Evolutionary conservation across 2,888 invertebrate species (phyloP).

Genomic region (Julus scanicus): DNA sequence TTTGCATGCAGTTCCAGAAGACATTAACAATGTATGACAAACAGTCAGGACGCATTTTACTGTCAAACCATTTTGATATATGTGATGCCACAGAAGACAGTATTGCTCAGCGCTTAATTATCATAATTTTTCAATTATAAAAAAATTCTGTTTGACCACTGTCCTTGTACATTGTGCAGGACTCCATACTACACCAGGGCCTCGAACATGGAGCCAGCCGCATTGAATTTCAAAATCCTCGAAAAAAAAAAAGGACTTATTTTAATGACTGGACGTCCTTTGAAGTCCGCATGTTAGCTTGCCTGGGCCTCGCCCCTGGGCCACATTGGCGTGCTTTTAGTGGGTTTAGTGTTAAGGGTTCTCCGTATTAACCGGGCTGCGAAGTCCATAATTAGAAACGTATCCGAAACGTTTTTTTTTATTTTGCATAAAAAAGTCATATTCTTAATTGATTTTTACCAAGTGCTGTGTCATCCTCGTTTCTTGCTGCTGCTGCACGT

Average conservation of each 20-base stretch:
- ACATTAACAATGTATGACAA: no score
- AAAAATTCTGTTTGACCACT: no score
- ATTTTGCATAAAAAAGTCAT: not conserved
- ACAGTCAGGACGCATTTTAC: no score
- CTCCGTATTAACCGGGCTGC: not conserved
- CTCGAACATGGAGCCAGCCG: not conserved
- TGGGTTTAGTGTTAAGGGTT: not conserved
- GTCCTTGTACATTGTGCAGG: not conserved
- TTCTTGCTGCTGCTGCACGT: not conserved
- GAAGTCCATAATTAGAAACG: not conserved
- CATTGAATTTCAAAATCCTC: not conserved
- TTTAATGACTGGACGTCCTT: not conserved
- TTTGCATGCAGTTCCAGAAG: no score
- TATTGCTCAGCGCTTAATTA: no score
- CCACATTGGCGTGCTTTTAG: not conserved
- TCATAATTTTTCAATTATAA: no score
- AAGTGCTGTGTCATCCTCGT: not conserved
- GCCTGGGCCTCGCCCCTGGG: constrained; percentile 4
- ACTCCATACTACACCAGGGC: not conserved
- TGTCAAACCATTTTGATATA: no score
- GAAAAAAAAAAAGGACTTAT: not conserved
- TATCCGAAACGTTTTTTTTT: not conserved
- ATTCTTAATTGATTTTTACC: not conserved
- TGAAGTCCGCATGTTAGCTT: constrained; percentile 12
- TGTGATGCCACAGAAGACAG: no score